Evolutionary conservation across 2,888 invertebrate species (phyloP), one percentile per base, ranked within the genome.

Genomic region (Temnothorax ravouxi): DNA sequence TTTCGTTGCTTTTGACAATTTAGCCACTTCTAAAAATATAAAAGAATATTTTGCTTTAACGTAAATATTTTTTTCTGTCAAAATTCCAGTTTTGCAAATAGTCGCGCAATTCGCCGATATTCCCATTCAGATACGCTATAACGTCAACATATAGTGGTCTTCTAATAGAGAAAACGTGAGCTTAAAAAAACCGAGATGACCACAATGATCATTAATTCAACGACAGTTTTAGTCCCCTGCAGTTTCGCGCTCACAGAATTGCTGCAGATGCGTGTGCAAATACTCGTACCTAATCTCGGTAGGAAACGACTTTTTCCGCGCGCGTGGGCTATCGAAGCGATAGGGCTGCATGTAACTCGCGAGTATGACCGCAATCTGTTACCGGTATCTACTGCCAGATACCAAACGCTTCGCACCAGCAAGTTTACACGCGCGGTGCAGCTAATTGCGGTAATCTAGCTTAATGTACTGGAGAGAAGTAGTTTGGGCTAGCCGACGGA

Each of bases 401-500:
- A 72, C 79, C 79, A 59, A 72, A 80, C 71, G 52, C 38, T 71
- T 69, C 77, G 54, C 69, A 2, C 71, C 56, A 34, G 18, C 79
- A 47, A 79, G 79, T 72, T 80, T 72, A 67, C 41, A 69, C 71
- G 72, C 59, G 72, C 47, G 59, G 72, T 18, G 29, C 38, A 25
- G 59, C 59, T 72, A 80, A 80, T 80, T 47, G 79, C 79, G 21
- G 21, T 72, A 80, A 80, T 80, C 72, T 47, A 34, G 72, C 72
- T 59, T 59, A 72, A 80, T 80, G 79, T 59, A 72, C 47, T 38
- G 72, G 79, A 71, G 79, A 59, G 74, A 72, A 59, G 59, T 47
- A 72, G 59, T 72, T 72, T 80, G 47, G 72, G 34, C 15, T 38
- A 18, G 34, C 47, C 74, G 29, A 13, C 59, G 29, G 29, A 6